phyloP scores from a whole-genome alignment of 2,888 invertebrate species.

The Sabellastarte sp. region DNA sequence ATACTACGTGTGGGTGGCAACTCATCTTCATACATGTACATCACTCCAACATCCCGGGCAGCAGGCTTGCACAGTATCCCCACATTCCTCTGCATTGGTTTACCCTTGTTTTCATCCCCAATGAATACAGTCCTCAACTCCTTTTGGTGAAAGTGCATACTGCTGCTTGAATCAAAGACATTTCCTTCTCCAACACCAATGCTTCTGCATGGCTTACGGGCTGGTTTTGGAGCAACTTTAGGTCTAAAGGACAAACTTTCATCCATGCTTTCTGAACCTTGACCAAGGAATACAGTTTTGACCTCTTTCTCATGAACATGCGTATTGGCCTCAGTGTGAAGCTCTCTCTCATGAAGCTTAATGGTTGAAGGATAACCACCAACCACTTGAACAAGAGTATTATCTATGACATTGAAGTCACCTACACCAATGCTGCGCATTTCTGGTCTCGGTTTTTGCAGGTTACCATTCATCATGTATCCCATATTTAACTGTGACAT shows the following conservation, averaged over 20 bases:
- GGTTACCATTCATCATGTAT: constrained; percentile 4
- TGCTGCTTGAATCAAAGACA: constrained; percentile 44
- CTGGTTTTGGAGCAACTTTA: not conserved
- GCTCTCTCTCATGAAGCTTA: constrained; percentile 25
- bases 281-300: constrained; percentile 30
- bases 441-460: constrained; percentile 8
- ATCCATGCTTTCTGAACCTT: constrained; percentile 4
- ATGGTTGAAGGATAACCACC: constrained; percentile 1
- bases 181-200: constrained; percentile 67
- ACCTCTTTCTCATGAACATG: constrained; percentile 32
- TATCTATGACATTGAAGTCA: constrained; percentile 45
- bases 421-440: constrained; percentile 43
- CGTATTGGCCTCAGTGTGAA: constrained; percentile 27
- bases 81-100: constrained; percentile 48
- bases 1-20: constrained; percentile 46
- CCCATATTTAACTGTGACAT: not conserved
- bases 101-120: constrained; percentile 31
- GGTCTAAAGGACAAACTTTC: constrained; percentile 2
- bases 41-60: constrained; percentile 35
- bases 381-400: constrained; percentile 34
- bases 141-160: constrained; percentile 54
- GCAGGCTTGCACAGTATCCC: constrained; percentile 40
- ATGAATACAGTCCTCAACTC: constrained; percentile 56
- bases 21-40: constrained; percentile 47
- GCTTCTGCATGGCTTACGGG: constrained; percentile 46